A percentile compares a stretch with the other conserved stretches of the same genome.
These are phyloP conservation scores for Eustalomyia histrio DNA, from an alignment of 2,888 invertebrate species.

Conservation along the genomic window DNA sequence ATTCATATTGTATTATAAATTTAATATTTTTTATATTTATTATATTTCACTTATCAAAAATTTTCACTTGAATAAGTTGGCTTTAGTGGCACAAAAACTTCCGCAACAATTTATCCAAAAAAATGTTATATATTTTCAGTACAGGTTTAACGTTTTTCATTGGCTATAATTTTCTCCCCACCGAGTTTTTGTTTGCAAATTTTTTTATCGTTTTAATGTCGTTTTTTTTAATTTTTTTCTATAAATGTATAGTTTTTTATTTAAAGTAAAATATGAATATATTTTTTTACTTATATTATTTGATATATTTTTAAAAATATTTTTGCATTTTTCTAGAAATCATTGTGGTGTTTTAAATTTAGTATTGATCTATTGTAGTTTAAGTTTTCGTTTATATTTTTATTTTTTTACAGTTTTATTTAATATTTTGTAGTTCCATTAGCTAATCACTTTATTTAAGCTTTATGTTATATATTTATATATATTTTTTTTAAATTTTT, in stretches of 20 bases:
- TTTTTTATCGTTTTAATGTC: background rate
- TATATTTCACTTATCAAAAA: background rate
- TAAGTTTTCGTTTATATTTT: background rate
- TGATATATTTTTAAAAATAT: background rate
- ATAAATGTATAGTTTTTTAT: background rate
- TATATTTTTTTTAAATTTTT: no score
- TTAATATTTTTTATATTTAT: background rate
- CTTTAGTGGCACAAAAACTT: background rate
- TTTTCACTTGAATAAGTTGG: background rate
- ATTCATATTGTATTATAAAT: no score
- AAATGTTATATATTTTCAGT: background rate
- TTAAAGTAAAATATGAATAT: no score
- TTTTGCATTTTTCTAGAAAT: background rate
- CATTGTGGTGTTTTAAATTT: background rate
- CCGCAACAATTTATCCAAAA: background rate
- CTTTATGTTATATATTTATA: background rate
- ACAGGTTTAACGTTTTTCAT: background rate
- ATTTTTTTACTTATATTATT: background rate
- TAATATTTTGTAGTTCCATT: background rate
- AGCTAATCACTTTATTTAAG: background rate
- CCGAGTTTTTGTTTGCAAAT: background rate
- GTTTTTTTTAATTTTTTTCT: background rate
- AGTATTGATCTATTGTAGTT: background rate
- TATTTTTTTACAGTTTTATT: background rate
- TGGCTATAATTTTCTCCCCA: background rate